Evolutionary conservation across 2,888 invertebrate genomes (phyloP).

Genomic region (Athripsodes cinereus): DNA sequence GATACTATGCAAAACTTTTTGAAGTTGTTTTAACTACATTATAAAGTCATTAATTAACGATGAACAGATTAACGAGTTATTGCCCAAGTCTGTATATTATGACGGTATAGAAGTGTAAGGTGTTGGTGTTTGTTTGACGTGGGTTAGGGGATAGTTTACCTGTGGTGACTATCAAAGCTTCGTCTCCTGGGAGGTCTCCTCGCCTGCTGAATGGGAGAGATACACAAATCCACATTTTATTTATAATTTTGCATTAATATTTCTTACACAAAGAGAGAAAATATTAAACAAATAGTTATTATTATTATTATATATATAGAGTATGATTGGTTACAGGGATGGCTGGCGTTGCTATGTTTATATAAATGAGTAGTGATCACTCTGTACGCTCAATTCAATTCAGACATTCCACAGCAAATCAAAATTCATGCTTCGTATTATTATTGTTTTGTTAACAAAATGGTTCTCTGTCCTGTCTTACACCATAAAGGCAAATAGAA

Average conservation of each 20-base stretch:
- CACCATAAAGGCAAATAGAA: slow-evolving; percentile 15
- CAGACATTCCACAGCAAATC: slow-evolving; percentile 12
- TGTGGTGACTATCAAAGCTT: slow-evolving; percentile 49
- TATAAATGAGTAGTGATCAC: slow-evolving; percentile 10
- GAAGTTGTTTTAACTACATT: too few relatives aligned
- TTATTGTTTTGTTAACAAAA: slow-evolving; percentile 4
- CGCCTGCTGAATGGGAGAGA: slow-evolving; percentile 48
- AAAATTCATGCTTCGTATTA: slow-evolving; percentile 18
- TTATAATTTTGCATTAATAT: slow-evolving; percentile 14
- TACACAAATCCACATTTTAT: slow-evolving; percentile 25
- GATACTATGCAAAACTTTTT: too few relatives aligned
- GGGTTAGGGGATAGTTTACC: slow-evolving; percentile 36
- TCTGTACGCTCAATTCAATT: slow-evolving; percentile 14
- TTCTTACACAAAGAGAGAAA: neutral
- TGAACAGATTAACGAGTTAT: too few relatives aligned
- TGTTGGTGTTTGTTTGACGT: slow-evolving; percentile 6
- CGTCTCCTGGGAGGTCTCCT: slow-evolving; percentile 54
- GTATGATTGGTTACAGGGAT: neutral
- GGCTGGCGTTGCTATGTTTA: neutral
- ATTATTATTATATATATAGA: neutral
- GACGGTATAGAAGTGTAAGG: neutral
- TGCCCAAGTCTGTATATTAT: too few relatives aligned
- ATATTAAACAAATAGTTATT: neutral
- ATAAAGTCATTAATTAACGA: too few relatives aligned
- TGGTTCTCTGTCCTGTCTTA: slow-evolving; percentile 9